Evolutionary conservation across 2,888 invertebrate species (phyloP), one percentile per base, ranked within the genome.

Genomic region (Erpobdella octoculata): DNA sequence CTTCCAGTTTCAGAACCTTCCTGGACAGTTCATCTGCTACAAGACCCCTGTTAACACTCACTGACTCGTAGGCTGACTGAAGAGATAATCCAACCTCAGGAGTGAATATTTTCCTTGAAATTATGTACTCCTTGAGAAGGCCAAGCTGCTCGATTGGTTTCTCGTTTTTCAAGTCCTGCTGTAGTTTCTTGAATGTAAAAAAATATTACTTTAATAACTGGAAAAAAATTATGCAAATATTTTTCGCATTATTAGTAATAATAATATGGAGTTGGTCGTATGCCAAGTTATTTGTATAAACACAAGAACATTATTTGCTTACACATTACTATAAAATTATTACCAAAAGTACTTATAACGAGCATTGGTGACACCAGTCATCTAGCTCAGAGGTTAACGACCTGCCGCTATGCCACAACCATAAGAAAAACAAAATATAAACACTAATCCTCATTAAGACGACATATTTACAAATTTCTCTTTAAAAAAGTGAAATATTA

Each of bases 151-250:
- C 21, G 4, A 53, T 21, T 25, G 53, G 15, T 53, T 53, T 53
- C 53, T 53, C 53, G 21, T 6, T 21, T n/a, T 53, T 28, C 53
- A 53, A 15, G 53, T 53, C 8, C 8, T 3, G 18, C 9, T 25
- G 53, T 21, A 53, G 53, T 53, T 53, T 53, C 53, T 53, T 9
- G n/a, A n/a, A n/a, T n/a, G n/a, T n/a, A n/a, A n/a, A n/a, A n/a
- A n/a, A n/a, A n/a, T n/a, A n/a, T n/a, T n/a, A n/a, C n/a, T n/a
- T n/a, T n/a, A n/a, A n/a, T n/a, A n/a, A n/a, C n/a, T n/a, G n/a
- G n/a, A n/a, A n/a, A n/a, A n/a, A n/a, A n/a, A n/a, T n/a, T n/a
- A n/a, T n/a, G n/a, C n/a, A n/a, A n/a, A n/a, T n/a, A n/a, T n/a
- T n/a, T n/a, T n/a, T n/a, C n/a, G n/a, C n/a, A n/a, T n/a, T n/a